Evolutionary conservation across 2,888 invertebrate species (phyloP).

Genomic region (Dasysyrphus albostriatus): DNA sequence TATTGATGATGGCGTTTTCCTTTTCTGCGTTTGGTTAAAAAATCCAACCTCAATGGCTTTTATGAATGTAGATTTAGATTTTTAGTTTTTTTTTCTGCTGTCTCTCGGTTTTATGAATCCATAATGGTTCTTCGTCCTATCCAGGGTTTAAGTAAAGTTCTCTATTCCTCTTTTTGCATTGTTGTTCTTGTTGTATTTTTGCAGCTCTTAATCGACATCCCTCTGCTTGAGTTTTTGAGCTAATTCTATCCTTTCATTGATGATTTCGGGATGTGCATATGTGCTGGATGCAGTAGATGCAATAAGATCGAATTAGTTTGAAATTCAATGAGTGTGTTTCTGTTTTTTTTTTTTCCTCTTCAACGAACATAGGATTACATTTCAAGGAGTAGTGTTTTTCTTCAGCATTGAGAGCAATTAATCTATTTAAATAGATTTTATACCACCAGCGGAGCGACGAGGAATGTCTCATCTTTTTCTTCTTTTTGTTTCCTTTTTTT

Average conservation of each 20-base stretch:
- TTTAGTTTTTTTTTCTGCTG: slow-evolving; percentile 7
- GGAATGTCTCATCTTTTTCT: slow-evolving; percentile 27
- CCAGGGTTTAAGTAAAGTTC: slow-evolving; percentile 55
- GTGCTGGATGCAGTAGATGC: slow-evolving; percentile 9
- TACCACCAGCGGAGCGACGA: slow-evolving; percentile 68
- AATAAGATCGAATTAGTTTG: slow-evolving; percentile 10
- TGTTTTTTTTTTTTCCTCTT: not conserved
- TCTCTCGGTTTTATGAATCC: slow-evolving; percentile 43
- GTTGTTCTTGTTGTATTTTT: not conserved
- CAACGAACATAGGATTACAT: slow-evolving; percentile 40
- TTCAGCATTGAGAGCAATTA: slow-evolving; percentile 41
- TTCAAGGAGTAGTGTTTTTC: slow-evolving; percentile 14
- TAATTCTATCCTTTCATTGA: slow-evolving; percentile 71
- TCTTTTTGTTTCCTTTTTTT: slow-evolving; percentile 10
- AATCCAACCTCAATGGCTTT: slow-evolving; percentile 34
- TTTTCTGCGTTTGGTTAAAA: slow-evolving; percentile 2
- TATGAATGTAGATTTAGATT: slow-evolving; percentile 49
- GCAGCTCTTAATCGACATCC: not conserved
- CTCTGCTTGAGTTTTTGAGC: slow-evolving; percentile 36
- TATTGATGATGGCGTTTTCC: slow-evolving; percentile 40
- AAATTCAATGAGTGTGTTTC: slow-evolving; percentile 54
- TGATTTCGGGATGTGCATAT: slow-evolving; percentile 19
- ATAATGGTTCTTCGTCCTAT: slow-evolving; percentile 36
- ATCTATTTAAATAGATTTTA: slow-evolving; percentile 48
- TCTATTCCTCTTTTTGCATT: not conserved